phyloP scores from a whole-genome alignment of 2,888 invertebrate genomes.

The Folsomia candida region DNA sequence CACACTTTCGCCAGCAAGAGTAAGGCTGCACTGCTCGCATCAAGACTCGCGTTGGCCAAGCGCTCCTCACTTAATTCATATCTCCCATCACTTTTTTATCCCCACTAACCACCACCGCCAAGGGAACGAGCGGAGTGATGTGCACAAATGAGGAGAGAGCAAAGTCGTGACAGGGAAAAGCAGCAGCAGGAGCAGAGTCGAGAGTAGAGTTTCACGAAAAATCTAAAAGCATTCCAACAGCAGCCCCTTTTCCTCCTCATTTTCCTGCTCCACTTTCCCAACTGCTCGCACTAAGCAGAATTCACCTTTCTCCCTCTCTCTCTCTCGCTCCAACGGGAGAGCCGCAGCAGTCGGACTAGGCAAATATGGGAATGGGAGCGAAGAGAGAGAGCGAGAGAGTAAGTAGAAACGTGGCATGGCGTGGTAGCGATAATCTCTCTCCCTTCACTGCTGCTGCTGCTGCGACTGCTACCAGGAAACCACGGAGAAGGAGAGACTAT shows the following conservation, averaged over 20 bases:
- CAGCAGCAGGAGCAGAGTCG: neutral
- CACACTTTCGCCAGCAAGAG: neutral
- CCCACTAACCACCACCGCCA: neutral
- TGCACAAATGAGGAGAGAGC: neutral
- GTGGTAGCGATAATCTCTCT: neutral
- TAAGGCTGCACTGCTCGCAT: neutral
- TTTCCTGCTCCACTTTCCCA: neutral
- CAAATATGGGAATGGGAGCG: neutral
- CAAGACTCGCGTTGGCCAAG: too few species aligned
- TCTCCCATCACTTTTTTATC: neutral
- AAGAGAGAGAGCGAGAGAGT: neutral
- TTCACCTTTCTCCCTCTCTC: slow-evolving; percentile 10
- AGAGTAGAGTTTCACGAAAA: neutral
- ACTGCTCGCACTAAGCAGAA: neutral
- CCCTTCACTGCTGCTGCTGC: neutral
- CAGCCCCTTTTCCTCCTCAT: neutral
- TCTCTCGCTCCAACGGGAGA: neutral
- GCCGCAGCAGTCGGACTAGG: neutral
- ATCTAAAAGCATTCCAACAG: neutral
- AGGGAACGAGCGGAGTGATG: neutral
- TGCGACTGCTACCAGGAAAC: neutral
- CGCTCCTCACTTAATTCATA: neutral
- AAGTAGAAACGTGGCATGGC: neutral
- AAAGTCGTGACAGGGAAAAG: neutral
- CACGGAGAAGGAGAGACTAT: neutral